Percentiles rank a stretch among this genome's conserved stretches.
phyloP scores from a whole-genome alignment of 2,113 vertebrate genomes.

The Alosa alosa region DNA sequence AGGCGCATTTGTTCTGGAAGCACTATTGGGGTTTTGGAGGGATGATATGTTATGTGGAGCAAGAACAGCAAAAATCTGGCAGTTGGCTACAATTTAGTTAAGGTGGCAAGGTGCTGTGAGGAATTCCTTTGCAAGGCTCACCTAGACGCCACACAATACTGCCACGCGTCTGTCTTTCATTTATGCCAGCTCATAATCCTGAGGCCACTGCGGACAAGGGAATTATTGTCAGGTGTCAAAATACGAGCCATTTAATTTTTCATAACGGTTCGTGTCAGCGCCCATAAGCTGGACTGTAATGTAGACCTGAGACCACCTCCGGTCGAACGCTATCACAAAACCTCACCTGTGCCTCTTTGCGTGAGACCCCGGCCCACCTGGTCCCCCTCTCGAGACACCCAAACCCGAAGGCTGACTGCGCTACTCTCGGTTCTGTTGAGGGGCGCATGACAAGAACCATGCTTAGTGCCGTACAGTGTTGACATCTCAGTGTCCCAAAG shows the following conservation, averaged over 20 bases:
- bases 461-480: not conserved
- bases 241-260: constrained; percentile 13
- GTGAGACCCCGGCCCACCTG: not conserved
- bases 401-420: not conserved
- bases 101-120: constrained; percentile 8
- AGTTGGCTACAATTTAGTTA: constrained; percentile 16
- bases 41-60: not conserved
- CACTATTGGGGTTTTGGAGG: not conserved
- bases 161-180: constrained; percentile 9
- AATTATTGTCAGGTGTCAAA: constrained; percentile 21
- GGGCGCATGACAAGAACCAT: not conserved
- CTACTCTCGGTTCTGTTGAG: not conserved
- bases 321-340: not conserved
- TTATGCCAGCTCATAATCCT: constrained; percentile 12
- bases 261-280: constrained; percentile 1
- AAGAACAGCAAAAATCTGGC: constrained; percentile 16
- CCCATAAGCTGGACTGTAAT: not conserved
- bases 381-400: not conserved
- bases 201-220: constrained; percentile 3
- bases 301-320: constrained; percentile 13
- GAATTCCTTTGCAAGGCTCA: constrained; percentile 7
- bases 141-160: constrained; percentile 10
- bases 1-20: constrained; percentile 2
- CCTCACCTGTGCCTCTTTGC: constrained; percentile 1
- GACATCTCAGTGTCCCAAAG: constrained; percentile 37